Percentiles rank a stretch among this genome's conserved stretches.
These are phyloP conservation scores for Grammomys surdaster DNA, from an alignment of 2,113 vertebrate genomes.

Conservation along the genomic window DNA sequence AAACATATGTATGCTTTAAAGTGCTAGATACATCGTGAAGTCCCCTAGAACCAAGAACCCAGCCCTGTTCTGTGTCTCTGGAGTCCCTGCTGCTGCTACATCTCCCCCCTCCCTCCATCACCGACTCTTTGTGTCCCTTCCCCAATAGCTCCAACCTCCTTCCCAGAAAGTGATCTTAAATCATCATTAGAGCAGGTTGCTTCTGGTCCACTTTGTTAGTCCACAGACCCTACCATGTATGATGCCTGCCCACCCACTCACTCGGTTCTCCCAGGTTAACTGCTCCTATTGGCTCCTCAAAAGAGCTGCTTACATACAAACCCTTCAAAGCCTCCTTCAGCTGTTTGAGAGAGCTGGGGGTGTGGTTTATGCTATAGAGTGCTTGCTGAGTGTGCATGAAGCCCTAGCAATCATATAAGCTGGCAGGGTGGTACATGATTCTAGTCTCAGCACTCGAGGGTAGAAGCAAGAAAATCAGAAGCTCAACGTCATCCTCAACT, in stretches of 20 bases:
- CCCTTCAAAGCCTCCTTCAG: background rate
- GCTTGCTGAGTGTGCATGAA: background rate
- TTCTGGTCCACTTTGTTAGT: background rate
- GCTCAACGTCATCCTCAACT: background rate
- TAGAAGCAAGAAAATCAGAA: background rate
- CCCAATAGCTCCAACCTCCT: background rate
- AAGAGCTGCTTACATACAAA: background rate
- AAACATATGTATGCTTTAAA: background rate
- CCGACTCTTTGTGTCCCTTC: background rate
- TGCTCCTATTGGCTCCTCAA: background rate
- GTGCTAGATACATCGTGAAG: rapidly evolving
- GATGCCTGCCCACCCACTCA: background rate
- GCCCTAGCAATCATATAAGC: background rate
- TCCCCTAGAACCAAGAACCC: rapidly evolving
- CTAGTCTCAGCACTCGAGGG: background rate
- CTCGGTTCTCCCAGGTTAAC: background rate
- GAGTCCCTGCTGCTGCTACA: rapidly evolving
- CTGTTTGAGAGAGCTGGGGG: background rate
- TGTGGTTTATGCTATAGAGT: background rate
- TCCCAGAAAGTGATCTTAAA: background rate
- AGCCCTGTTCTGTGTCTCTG: background rate
- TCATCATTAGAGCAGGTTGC: background rate
- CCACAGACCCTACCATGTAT: no score
- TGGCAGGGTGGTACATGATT: no score
- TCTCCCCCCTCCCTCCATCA: no score